Base-by-base conservation (phyloP, 2,113 vertebrate species). In the Colaptes auratus region DNA sequence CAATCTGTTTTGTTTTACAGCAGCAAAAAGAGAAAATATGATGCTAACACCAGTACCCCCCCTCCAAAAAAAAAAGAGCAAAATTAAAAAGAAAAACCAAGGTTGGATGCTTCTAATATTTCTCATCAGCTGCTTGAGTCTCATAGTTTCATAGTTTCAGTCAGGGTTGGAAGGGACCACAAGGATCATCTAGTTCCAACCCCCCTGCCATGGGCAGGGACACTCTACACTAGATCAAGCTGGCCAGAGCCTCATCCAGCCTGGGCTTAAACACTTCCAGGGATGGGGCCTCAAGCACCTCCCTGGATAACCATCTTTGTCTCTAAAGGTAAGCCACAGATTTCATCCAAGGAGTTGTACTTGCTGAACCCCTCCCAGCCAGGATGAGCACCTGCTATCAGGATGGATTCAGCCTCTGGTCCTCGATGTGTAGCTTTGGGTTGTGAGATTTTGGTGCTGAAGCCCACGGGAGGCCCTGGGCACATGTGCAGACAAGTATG, bases 401-500 rank as follows among this genome's bases (percentile, higher is more conserved):
- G 18, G 24, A 44, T 36, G 56, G 42, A 44, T 44, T 44, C 11
- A 65, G 64, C 7, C 64, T 79, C 58, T 76, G 33, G 23, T n/a
- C 9, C 6, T 3, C 3, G 1, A 2, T 35, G 21, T 65, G 33
- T 35, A 55, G n/a, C 56, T 85, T 35, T 59, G 28, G 44, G 4
- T 7, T 39, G 30, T 67, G 69, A 15, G 30, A 33, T 82, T 77
- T 82, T 0, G 7, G 17, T 12, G 27, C 14, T 72, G n/a, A 85
- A 81, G 39, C 21, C 39, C 39, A 39, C 10, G 39, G 39, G 39
- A 39, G 39, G 39, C 39, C 25, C 31, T 53, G 61, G 10, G 25
- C 39, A 18, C 0, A 1, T 27, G 1, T 31, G 20, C 21, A 56
- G 28, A 14, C 7, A 31, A 66, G 12, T 18, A 12, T 18, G 7